These are phyloP conservation scores for Epirrhoe tristata DNA, from an alignment of 2,888 invertebrate genomes.

Conservation along the genomic window DNA sequence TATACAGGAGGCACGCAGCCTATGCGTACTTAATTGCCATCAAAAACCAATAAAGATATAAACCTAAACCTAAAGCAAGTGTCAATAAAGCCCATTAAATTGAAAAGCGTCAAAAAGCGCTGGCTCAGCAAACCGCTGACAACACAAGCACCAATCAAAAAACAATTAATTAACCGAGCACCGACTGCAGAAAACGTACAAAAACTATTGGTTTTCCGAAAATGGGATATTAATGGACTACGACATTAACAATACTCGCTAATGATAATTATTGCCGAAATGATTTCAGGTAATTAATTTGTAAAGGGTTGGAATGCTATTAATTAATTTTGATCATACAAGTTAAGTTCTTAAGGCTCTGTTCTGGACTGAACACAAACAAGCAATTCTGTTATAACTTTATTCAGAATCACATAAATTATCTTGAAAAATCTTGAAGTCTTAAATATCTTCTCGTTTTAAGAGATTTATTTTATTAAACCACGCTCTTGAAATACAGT, in stretches of 20 bases:
- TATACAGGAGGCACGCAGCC: too few species aligned
- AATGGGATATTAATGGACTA: constrained; percentile 75
- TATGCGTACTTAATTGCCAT: too few species aligned
- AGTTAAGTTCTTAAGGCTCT: too few species aligned
- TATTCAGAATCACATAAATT: too few species aligned
- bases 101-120: constrained; percentile 6
- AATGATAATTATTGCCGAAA: constrained; percentile 71
- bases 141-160: constrained; percentile 23
- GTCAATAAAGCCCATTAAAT: not conserved
- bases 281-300: constrained; percentile 71
- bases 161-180: constrained; percentile 36
- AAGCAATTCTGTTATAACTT: too few species aligned
- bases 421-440: too few species aligned
- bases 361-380: not conserved
- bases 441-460: too few species aligned
- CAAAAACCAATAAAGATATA: not conserved
- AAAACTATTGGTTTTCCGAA: constrained; percentile 62
- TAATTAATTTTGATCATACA: too few species aligned
- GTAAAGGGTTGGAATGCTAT: constrained; percentile 44
- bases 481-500: too few species aligned
- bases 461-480: too few species aligned
- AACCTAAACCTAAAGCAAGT: not conserved
- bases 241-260: constrained; percentile 73
- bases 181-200: constrained; percentile 45
- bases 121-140: constrained; percentile 3